Conservation (phyloP, 2,113 vertebrate genomes). For the Hypocryptadius cinnamomeus region DNA sequence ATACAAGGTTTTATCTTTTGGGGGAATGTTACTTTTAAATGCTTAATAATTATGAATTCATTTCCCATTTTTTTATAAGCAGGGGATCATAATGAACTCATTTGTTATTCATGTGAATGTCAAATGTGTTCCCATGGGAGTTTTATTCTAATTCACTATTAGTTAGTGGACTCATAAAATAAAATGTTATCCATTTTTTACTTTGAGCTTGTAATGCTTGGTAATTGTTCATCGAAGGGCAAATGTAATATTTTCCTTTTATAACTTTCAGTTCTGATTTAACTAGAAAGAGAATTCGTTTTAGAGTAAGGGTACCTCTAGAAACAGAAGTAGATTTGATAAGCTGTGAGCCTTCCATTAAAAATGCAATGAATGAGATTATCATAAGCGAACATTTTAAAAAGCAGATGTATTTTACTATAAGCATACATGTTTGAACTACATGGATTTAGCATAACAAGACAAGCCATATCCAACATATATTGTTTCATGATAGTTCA, state of each 20-base stretch:
- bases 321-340: neutral
- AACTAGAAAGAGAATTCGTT: neutral
- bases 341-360: neutral
- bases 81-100: constrained; percentile 64
- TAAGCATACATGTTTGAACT: neutral
- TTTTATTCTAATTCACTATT: constrained; percentile 66
- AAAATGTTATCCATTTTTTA: constrained; percentile 52
- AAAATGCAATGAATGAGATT: constrained; percentile 1
- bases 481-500: neutral
- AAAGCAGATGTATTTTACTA: neutral
- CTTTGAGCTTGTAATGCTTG: constrained; percentile 24
- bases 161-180: constrained; percentile 59
- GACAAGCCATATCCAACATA: neutral
- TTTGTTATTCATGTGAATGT: constrained; percentile 64
- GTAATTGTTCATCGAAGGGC: constrained; percentile 43
- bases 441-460: neutral
- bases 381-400: neutral
- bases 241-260: constrained; percentile 6
- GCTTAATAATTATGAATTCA: constrained; percentile 69
- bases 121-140: constrained; percentile 52
- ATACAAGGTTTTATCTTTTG: constrained; percentile 40
- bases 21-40: constrained; percentile 64
- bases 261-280: constrained; percentile 26
- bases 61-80: constrained; percentile 65
- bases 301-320: neutral